Base-by-base conservation (phyloP, 2,888 invertebrate genomes). In the Platycheirus rosarum region DNA sequence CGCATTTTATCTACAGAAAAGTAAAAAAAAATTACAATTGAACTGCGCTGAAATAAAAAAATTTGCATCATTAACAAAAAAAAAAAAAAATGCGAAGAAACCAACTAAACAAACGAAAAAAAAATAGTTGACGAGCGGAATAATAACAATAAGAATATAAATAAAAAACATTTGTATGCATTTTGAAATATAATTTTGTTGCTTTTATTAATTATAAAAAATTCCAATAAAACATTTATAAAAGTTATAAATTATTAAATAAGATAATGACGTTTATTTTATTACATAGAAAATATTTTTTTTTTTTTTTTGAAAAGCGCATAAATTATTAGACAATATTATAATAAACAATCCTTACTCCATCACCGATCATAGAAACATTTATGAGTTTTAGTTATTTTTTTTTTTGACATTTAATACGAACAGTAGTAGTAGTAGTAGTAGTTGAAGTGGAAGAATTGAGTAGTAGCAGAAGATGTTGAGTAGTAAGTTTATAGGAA, bases 121-220 rank as follows among this genome's bases (percentile, higher is more conserved):
- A 60, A 63, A 71, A 48, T 57, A 65, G 84, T 84, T 84, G 84
- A 84, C 84, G 84, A 84, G 84, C 84, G 84, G 74, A 84, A 77
- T 63, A 68, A 77, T 48, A 26, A 48, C 60, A 76, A 66, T 71
- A 77, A 68, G 53, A 71, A 76, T 29, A 68, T 62, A 82, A 82
- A 82, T 82, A 63, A 82, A 82, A 82, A 82, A 82, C 82, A 68
- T 66, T 60, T 40, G 2, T 82, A 82, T 82, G 82, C 82, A 82
- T 82, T 82, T 63, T 82, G 37, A 77, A 82, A 76, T 76, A 69
- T 35, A 68, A 70, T 35, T 40, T 29, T n/a, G 48, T 70, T 70
- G 63, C 48, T 82, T 76, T 82, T 76, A 76, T 82, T 40, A 40
- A 11, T 57, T 40, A 8, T 14, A 40, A 82, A 62, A 76, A 76